phyloP scores from a whole-genome alignment of 2,113 vertebrate genomes.

The Sphyrna mokarran region DNA sequence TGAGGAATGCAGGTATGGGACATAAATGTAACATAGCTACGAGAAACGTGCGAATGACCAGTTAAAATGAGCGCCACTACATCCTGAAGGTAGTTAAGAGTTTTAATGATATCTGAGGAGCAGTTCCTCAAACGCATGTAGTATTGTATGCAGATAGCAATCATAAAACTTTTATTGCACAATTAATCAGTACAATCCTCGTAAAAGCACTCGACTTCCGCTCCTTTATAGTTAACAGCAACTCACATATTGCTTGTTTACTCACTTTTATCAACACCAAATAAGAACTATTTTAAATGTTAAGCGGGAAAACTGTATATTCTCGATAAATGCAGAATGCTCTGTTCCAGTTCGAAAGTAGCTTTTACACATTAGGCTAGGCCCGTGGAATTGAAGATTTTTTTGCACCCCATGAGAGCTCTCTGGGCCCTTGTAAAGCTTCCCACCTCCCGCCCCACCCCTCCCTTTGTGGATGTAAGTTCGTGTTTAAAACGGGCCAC shows the following conservation, averaged over 20 bases:
- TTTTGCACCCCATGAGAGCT: neutral
- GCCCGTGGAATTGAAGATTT: neutral
- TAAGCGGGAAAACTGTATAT: neutral
- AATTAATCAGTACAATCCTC: constrained; percentile 72
- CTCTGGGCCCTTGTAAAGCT: neutral
- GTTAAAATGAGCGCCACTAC: constrained; percentile 54
- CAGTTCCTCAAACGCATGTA: constrained; percentile 66
- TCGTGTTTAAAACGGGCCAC: neutral
- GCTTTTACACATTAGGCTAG: neutral
- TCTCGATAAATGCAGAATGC: neutral
- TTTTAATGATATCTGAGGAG: constrained; percentile 76
- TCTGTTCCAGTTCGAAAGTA: neutral
- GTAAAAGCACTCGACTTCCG: constrained; percentile 70
- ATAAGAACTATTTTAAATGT: neutral
- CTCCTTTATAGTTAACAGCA: constrained; percentile 54
- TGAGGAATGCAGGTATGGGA: constrained; percentile 84
- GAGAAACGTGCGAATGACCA: constrained; percentile 48
- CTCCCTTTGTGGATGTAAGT: neutral
- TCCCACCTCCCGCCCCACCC: too few relatives aligned
- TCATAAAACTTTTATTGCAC: constrained; percentile 90
- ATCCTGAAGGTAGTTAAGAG: constrained; percentile 56
- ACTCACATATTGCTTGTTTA: constrained; percentile 37
- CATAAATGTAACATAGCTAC: constrained; percentile 43
- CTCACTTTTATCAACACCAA: constrained; percentile 27
- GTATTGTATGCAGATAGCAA: constrained; percentile 84